Evolutionary conservation across 1,140 invertebrate genomes (phyloP).

Genomic region (Papilio polytes): DNA sequence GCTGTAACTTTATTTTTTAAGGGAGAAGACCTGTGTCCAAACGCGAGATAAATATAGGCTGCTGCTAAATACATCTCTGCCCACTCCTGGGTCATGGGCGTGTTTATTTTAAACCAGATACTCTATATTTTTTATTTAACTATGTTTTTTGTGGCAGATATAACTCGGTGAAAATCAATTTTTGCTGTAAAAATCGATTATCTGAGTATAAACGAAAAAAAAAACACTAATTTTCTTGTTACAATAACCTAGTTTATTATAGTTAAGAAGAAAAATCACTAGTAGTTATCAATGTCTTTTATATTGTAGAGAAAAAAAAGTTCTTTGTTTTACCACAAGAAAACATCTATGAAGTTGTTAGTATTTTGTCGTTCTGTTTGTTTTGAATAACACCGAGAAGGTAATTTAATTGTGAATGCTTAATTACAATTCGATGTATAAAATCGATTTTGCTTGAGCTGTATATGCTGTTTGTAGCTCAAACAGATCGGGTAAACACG

Average conservation of each 20-base stretch:
- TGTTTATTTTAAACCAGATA: conserved; percentile 11
- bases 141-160: not conserved
- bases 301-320: too few relatives aligned
- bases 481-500: conserved; percentile 73
- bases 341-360: too few relatives aligned
- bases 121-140: conserved; percentile 1
- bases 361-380: too few relatives aligned
- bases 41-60: conserved; percentile 5
- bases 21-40: not conserved
- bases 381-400: not conserved
- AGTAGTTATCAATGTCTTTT: too few relatives aligned
- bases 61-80: conserved; percentile 9
- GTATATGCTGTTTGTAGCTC: conserved; percentile 73
- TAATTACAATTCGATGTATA: conserved; percentile 31
- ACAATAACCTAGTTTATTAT: too few relatives aligned
- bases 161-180: not conserved
- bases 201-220: too few relatives aligned
- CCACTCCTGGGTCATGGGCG: conserved; percentile 16
- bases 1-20: conserved; percentile 9
- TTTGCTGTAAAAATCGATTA: not conserved
- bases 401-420: not conserved
- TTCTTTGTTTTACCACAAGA: too few relatives aligned
- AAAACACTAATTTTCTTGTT: too few relatives aligned
- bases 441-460: conserved; percentile 61
- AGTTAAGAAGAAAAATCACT: too few relatives aligned